Evolutionary conservation across 2,888 invertebrate genomes (phyloP).

Genomic region (Melinaea menophilus): DNA sequence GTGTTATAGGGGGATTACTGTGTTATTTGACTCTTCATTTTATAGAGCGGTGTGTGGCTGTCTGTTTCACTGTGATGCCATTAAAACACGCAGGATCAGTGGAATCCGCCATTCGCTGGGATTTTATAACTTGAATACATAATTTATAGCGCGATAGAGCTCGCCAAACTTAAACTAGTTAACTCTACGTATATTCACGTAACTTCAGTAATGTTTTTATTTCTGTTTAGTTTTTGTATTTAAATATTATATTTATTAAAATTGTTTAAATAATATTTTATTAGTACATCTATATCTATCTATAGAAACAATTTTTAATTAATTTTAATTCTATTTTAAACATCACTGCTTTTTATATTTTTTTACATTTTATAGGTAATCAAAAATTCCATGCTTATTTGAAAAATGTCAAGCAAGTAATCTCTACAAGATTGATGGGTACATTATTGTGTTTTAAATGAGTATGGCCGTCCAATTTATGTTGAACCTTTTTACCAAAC

Average conservation of each 20-base stretch:
- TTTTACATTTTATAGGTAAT: conserved; percentile 16
- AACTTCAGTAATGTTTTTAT: background rate
- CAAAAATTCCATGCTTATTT: conserved; percentile 33
- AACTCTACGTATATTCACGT: conserved; percentile 5
- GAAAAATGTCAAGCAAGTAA: conserved; percentile 34
- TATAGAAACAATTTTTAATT: too few relatives aligned
- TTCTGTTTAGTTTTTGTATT: too few relatives aligned
- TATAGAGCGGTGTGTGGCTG: background rate
- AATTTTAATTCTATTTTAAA: too few relatives aligned
- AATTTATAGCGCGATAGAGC: conserved; percentile 57
- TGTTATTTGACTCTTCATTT: background rate
- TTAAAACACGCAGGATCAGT: conserved; percentile 67
- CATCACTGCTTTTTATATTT: background rate
- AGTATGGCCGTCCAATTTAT: conserved; percentile 16
- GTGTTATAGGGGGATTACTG: too few relatives aligned
- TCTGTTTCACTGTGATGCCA: conserved; percentile 42
- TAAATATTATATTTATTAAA: too few relatives aligned
- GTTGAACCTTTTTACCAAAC: conserved; percentile 12
- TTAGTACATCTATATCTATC: too few relatives aligned
- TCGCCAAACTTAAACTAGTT: conserved; percentile 30
- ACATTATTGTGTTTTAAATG: conserved; percentile 34
- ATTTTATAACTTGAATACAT: conserved; percentile 72
- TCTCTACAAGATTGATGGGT: conserved; percentile 36
- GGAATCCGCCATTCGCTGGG: conserved; percentile 60
- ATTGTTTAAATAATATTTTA: too few relatives aligned